Evolutionary conservation across 2,888 invertebrate species (phyloP).

Genomic region (Teleogryllus oceanicus): DNA sequence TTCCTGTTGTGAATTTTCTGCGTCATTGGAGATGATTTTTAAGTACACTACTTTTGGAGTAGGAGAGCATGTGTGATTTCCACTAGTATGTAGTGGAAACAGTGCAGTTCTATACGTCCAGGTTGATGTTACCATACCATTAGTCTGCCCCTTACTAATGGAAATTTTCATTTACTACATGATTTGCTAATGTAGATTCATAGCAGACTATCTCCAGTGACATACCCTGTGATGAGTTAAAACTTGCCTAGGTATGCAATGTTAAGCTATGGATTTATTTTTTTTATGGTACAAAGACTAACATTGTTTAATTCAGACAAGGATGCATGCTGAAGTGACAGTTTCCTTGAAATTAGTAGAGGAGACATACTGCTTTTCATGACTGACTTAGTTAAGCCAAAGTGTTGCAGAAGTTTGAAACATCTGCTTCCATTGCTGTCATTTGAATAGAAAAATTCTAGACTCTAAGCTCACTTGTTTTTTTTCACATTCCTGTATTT

Average conservation of each 20-base stretch:
- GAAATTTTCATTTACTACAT: not conserved
- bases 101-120: constrained; percentile 4
- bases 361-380: not conserved
- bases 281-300: constrained; percentile 18
- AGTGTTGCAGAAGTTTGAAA: constrained; percentile 21
- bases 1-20: not conserved
- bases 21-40: not conserved
- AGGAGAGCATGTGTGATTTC: not conserved
- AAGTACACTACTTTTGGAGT: not conserved
- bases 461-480: not conserved
- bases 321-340: constrained; percentile 2
- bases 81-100: not conserved
- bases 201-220: constrained; percentile 1
- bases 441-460: not conserved
- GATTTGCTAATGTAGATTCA: not conserved
- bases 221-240: not conserved
- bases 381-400: constrained; percentile 23
- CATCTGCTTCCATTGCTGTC: not conserved
- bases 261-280: constrained; percentile 4
- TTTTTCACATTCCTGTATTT: constrained; percentile 19
- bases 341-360: not conserved
- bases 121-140: constrained; percentile 7
- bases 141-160: not conserved
- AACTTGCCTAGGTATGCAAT: not conserved
- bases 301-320: not conserved